Conservation (phyloP, 1,140 invertebrate genomes). For the Oryctes rhinoceros region DNA sequence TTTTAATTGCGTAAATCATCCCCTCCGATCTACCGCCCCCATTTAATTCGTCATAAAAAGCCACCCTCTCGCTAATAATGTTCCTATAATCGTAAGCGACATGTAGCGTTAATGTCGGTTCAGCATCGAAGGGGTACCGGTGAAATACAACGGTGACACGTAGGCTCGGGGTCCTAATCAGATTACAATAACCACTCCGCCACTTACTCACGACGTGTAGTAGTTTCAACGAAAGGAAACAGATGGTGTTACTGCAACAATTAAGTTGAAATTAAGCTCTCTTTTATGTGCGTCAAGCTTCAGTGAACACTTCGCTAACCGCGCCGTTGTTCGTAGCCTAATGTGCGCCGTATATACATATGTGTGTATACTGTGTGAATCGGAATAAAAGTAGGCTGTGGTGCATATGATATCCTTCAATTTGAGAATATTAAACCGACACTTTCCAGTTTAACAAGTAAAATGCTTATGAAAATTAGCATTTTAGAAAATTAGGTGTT, state of each 20-base stretch:
- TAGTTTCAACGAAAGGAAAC: conserved; percentile 55
- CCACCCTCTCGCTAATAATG: no score
- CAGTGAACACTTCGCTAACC: conserved; percentile 46
- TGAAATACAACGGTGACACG: neutral
- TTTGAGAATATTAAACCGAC: no score
- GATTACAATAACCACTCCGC: conserved; percentile 17
- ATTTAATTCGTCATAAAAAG: no score
- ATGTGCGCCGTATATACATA: neutral
- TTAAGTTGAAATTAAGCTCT: conserved; percentile 60
- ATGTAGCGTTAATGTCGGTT: conserved; percentile 6
- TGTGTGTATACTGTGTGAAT: neutral
- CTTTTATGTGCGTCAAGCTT: conserved; percentile 58
- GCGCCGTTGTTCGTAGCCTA: no score
- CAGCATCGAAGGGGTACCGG: neutral
- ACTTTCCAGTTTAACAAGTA: no score
- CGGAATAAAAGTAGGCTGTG: no score
- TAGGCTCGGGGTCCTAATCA: conserved; percentile 14
- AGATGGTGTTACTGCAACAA: conserved; percentile 62
- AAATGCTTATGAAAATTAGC: no score
- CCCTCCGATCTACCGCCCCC: no score
- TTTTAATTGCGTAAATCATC: no score
- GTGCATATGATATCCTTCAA: no score
- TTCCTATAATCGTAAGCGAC: neutral
- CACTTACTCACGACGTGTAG: neutral
- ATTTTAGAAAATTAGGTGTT: no score